A percentile compares a stretch with the other conserved stretches of the same genome.
phyloP scores from a whole-genome alignment of 2,797 vertebrate species.

The Pteropus rufus region DNA sequence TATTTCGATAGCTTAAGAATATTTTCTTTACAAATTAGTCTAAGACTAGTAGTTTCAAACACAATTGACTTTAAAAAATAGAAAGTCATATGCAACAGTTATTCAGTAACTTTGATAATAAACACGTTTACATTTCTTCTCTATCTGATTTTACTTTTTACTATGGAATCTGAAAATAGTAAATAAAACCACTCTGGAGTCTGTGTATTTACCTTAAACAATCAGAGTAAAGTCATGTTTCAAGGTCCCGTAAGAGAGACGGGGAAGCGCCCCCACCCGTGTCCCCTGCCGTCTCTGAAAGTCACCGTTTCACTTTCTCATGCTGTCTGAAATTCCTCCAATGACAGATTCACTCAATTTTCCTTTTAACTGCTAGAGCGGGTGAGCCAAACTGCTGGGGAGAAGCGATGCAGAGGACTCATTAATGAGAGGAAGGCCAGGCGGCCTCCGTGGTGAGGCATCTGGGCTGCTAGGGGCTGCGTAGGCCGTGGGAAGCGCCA shows the following conservation, averaged over 20 bases:
- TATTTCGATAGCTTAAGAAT: not conserved
- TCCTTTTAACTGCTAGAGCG: not conserved
- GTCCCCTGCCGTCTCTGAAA: not conserved
- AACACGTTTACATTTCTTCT: not conserved
- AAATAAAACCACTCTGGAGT: not conserved
- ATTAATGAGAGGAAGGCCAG: not conserved
- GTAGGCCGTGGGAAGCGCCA: accelerated
- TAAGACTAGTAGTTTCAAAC: not conserved
- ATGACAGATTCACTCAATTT: not conserved
- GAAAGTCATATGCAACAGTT: not conserved
- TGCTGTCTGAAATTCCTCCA: not conserved
- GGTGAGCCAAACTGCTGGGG: not conserved
- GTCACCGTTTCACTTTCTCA: not conserved
- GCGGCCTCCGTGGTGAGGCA: not conserved
- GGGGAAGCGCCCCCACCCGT: accelerated
- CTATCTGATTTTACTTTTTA: not conserved
- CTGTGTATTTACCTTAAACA: not conserved
- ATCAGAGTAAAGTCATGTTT: not conserved
- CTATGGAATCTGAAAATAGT: not conserved
- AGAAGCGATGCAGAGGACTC: too few species aligned
- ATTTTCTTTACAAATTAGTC: not conserved
- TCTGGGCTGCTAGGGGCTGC: not conserved
- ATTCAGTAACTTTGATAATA: not conserved
- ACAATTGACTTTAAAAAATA: not conserved
- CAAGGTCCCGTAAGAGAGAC: not conserved